Percentiles rank a stretch among this genome's conserved stretches.
Conservation (phyloP, 2,888 invertebrate genomes). For the Dorcus hopei region DNA sequence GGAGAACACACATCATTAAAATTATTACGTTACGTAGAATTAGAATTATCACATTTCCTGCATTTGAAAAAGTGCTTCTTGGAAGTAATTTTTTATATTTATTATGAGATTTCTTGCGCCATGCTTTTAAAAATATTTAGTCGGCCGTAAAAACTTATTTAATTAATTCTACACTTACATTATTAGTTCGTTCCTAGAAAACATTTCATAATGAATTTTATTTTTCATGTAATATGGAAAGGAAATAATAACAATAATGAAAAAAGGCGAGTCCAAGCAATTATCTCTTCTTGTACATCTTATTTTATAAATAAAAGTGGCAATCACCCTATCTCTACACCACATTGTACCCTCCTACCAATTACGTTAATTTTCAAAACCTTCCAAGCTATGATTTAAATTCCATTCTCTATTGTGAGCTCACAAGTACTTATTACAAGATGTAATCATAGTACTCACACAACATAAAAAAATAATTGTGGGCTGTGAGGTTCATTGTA, state of each 20-base stretch:
- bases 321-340: slow-evolving; percentile 24
- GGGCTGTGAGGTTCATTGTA: slow-evolving; percentile 17
- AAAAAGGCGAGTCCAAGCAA: slow-evolving; percentile 3
- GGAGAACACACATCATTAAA: no score
- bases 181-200: not conserved
- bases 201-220: not conserved
- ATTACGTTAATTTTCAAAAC: slow-evolving; percentile 47
- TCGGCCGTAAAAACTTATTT: no score
- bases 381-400: slow-evolving; percentile 47
- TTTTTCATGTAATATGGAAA: not conserved
- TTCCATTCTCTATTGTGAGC: slow-evolving; percentile 48
- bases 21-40: no score
- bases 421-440: slow-evolving; percentile 44
- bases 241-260: not conserved
- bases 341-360: slow-evolving; percentile 36
- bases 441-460: slow-evolving; percentile 43
- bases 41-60: no score
- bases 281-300: slow-evolving; percentile 16
- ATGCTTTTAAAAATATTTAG: no score
- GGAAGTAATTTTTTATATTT: no score
- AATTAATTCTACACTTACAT: no score
- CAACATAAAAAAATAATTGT: slow-evolving; percentile 21
- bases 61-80: no score
- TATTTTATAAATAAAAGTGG: slow-evolving; percentile 25
- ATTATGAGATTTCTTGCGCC: no score